phyloP scores from a whole-genome alignment of 2,113 vertebrate species.

The Enhydra lutris region DNA sequence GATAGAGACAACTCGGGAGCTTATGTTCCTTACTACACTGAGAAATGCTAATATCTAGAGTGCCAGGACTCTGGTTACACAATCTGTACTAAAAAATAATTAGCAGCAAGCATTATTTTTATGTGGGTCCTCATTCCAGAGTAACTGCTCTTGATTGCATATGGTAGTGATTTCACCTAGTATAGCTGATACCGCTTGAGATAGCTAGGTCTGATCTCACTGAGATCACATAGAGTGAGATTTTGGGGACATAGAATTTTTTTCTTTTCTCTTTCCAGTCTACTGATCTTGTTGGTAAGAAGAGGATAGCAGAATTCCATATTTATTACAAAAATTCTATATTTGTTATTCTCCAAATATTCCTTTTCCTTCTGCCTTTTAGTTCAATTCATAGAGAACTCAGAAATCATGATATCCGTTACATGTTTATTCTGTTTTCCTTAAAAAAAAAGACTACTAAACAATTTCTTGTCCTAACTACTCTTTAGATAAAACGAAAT shows the following conservation, averaged over 20 bases:
- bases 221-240: not conserved
- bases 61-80: not conserved
- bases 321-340: not conserved
- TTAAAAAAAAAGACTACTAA: not conserved
- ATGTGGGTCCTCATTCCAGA: not conserved
- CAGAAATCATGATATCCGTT: not conserved
- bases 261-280: not conserved
- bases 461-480: not conserved
- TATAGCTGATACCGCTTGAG: not conserved
- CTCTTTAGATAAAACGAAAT: not conserved
- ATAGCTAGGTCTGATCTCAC: not conserved
- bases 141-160: not conserved
- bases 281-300: not conserved
- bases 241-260: not conserved
- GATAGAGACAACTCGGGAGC: not conserved
- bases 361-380: not conserved
- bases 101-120: not conserved
- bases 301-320: not conserved
- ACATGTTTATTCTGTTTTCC: too few species aligned
- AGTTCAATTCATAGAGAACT: not conserved
- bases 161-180: not conserved
- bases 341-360: not conserved
- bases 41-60: too few species aligned
- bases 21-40: too few species aligned
- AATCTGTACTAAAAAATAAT: not conserved